Conservation (phyloP, 2,113 vertebrate genomes). For the Brachyhypopomus gauderio region DNA sequence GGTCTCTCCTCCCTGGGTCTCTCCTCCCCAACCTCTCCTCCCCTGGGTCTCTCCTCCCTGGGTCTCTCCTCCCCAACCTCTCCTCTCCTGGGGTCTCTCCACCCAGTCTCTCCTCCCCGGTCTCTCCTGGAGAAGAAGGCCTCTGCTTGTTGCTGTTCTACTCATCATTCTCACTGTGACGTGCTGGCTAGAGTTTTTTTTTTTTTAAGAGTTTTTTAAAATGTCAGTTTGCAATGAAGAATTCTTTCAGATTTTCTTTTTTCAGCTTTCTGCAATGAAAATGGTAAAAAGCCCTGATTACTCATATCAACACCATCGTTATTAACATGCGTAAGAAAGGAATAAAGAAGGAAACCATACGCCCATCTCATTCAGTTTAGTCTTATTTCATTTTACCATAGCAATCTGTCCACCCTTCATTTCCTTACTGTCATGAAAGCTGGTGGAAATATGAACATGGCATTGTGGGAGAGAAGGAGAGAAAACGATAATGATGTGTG, state of each 20-base stretch:
- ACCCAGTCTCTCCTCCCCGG: no score
- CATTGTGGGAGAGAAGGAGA: background rate
- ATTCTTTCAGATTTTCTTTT: background rate
- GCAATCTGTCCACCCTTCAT: background rate
- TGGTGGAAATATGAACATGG: background rate
- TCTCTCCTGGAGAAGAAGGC: no score
- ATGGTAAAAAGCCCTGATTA: background rate
- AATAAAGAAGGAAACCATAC: background rate
- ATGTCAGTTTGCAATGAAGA: conserved; percentile 1
- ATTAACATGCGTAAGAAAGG: conserved; percentile 6
- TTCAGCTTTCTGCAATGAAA: background rate
- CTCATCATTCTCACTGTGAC: no score
- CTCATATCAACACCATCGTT: background rate
- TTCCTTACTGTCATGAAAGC: background rate
- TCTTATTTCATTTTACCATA: background rate
- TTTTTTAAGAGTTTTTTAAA: background rate
- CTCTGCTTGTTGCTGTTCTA: no score
- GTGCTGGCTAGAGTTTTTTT: no score
- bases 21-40: no score
- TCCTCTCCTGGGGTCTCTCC: no score
- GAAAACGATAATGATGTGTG: background rate
- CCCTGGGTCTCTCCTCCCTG: no score
- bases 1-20: no score
- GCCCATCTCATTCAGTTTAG: background rate
- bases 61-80: no score